Evolutionary conservation across 2,113 vertebrate genomes (phyloP).

Genomic region (Saccopteryx bilineata): DNA sequence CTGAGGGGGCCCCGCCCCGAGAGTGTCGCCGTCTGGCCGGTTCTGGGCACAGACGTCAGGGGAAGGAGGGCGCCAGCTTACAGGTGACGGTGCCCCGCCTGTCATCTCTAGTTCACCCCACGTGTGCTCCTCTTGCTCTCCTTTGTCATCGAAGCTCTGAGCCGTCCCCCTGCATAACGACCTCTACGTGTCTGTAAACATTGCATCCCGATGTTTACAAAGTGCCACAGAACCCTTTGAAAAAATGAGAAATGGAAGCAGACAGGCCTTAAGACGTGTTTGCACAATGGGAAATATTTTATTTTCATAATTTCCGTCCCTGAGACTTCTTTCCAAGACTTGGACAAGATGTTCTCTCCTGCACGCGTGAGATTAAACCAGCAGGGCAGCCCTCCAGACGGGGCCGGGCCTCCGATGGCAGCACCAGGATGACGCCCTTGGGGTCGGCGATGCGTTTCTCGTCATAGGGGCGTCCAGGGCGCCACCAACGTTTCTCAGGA

Average conservation of each 20-base stretch:
- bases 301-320: neutral
- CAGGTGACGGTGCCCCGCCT: neutral
- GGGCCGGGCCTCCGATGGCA: neutral
- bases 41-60: neutral
- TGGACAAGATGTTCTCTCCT: neutral
- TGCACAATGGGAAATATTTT: neutral
- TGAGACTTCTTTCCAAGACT: neutral
- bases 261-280: neutral
- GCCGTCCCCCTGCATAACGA: neutral
- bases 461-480: neutral
- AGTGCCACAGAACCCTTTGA: neutral
- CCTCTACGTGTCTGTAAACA: neutral
- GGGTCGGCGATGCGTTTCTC: neutral
- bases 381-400: neutral
- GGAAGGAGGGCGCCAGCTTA: neutral
- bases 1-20: neutral
- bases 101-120: neutral
- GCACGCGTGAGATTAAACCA: neutral
- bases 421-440: too few species aligned
- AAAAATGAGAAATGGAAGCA: constrained; percentile 29
- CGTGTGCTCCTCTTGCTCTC: neutral
- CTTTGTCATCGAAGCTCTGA: neutral
- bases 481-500: neutral
- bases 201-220: neutral
- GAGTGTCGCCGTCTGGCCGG: neutral